Conservation (phyloP, 2,888 invertebrate species). For the Ceratothoa steindachneri region DNA sequence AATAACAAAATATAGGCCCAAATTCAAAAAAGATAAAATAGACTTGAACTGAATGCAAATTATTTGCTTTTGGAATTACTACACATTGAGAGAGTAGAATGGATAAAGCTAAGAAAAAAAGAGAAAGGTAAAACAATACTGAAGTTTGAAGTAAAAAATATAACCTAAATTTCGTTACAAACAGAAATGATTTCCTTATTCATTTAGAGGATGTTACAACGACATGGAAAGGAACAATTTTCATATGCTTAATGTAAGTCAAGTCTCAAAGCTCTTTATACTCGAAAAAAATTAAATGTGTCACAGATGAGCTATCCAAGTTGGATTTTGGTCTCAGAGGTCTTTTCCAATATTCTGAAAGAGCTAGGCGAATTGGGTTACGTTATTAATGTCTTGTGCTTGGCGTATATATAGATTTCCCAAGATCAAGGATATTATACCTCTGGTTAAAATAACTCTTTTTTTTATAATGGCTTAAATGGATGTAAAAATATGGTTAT, state of each 20-base stretch:
- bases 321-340: not conserved
- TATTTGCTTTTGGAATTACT: too few species aligned
- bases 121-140: not conserved
- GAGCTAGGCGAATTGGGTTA: conserved; percentile 2
- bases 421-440: not conserved
- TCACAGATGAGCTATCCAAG: conserved; percentile 9
- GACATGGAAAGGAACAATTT: not conserved
- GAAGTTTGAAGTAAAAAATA: not conserved
- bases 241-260: conserved; percentile 15
- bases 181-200: not conserved
- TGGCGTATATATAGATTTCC: not conserved
- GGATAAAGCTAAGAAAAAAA: not conserved
- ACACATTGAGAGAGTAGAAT: too few species aligned
- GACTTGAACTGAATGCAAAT: too few species aligned
- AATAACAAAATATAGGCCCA: too few species aligned
- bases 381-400: not conserved
- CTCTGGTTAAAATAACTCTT: not conserved
- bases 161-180: not conserved
- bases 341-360: conserved; percentile 10
- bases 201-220: not conserved
- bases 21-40: too few species aligned
- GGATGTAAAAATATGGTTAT: not conserved
- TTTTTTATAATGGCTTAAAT: not conserved
- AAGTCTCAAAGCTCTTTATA: not conserved
- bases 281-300: conserved; percentile 5